Base-by-base conservation (phyloP, 1,140 invertebrate genomes). In the Drosophila pectinifera region DNA sequence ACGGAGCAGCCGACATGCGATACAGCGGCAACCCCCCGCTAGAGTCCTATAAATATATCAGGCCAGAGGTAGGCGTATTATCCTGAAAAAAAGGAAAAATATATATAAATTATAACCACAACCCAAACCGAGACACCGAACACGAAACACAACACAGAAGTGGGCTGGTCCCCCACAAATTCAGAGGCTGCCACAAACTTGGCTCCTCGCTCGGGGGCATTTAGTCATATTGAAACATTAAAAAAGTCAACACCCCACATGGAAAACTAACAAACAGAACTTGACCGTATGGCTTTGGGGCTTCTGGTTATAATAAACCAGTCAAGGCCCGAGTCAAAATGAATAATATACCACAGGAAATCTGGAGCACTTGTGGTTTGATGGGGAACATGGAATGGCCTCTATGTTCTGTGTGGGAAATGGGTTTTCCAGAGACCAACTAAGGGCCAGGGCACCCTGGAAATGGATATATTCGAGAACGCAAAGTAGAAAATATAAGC, bases 151-250 rank as follows among this genome's bases (percentile, higher is more conserved):
- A 56, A 63, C 54, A 64, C 22, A 49, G 38, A 74, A 75, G 53
- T 76, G 73, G 73, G 73, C 16, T 67, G 72, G 68, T 45, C 73
- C 61, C 59, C 53, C 64, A 70, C 55, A 63, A 43, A 59, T 63
- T 14, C 36, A 24, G 41, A 41, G 69, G 20, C 53, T 46, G 59
- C 54, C 58, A 63, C 51, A 73, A 73, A 45, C 59, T 68, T 69
- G 72, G 69, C 65, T 59, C 54, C 72, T 81, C 77, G 67, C 82
- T 70, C 73, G 63, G 75, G 69, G 80, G 82, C 82, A 86, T 86
- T 86, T 86, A 86, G 85, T 78, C 85, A 89, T 84, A 84, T 89
- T 90, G 85, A 90, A 90, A 85, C 85, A 90, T 90, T 90, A 85
- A 85, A 90, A 90, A 79, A 90, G 81, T 90, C 85, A 85, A 90